Evolutionary conservation across 2,888 invertebrate genomes (phyloP), one percentile per base, ranked within the genome.

Genomic region (Cenopis cana): DNA sequence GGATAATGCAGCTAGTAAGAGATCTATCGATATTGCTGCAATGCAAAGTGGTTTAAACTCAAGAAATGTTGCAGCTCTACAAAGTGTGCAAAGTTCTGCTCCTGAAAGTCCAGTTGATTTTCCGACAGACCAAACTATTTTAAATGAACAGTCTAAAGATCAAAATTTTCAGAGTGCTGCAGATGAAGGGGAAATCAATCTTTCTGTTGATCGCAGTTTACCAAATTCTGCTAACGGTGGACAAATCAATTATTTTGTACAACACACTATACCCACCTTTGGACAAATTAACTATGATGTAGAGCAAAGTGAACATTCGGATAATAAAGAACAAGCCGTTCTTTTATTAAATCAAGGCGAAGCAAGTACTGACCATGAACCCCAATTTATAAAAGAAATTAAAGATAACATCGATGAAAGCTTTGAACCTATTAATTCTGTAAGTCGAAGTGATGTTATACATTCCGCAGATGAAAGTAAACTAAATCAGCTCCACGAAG

Each of bases 11-110:
- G n/a, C 6, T 46, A n/a, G 46, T n/a, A 12, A 4, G n/a, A 46
- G n/a, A n/a, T 12, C 46, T 46, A n/a, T 46, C 14, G 46, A 46
- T 46, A 46, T 46, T n/a, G 5, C n/a, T 46, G 12, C 8, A n/a
- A n/a, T 8, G n/a, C n/a, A 46, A 46, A 46, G 46, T 46, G 12
- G n/a, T 8, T 1, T 46, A 0, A n/a, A 46, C 8, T n/a, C 14
- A n/a, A n/a, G n/a, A 46, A 14, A 46, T n/a, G 6, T 46, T 1
- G 2, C 12, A n/a, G 5, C 14, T 6, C 6, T n/a, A n/a, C 46
- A n/a, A n/a, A 46, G n/a, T 46, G n/a, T n/a, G n/a, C 46, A 46
- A 46, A 46, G 46, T 46, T 46, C n/a, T 46, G n/a, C 46, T 8
- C 46, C 41, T 41, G 41, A 41, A 41, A 41, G 5, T 41, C 14